These are phyloP conservation scores for Dioctria rufipes DNA, from an alignment of 2,888 invertebrate genomes.

Conservation along the genomic window DNA sequence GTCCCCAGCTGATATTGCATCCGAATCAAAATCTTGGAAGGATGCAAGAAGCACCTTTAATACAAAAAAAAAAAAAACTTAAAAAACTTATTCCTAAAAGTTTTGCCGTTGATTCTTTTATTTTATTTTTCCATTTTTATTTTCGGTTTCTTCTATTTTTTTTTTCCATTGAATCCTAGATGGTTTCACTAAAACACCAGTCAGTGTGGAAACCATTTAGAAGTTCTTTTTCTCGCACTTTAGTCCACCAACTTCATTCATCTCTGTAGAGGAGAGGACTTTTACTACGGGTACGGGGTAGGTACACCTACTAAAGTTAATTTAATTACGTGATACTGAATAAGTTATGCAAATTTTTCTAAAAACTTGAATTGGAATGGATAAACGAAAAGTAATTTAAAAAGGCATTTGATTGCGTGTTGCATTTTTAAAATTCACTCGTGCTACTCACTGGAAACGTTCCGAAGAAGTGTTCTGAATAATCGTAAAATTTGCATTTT, in stretches of 20 bases:
- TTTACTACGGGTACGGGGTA: neutral
- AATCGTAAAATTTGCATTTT: slow-evolving; percentile 25
- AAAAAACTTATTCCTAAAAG: slow-evolving; percentile 19
- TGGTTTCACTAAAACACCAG: neutral
- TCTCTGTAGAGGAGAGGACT: neutral
- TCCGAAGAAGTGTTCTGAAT: neutral
- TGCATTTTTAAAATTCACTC: slow-evolving; percentile 25
- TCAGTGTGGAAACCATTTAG: neutral
- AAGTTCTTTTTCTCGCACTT: neutral
- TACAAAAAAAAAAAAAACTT: slow-evolving; percentile 17
- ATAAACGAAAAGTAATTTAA: slow-evolving; percentile 8
- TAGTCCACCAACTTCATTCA: slow-evolving; percentile 3
- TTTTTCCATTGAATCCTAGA: neutral
- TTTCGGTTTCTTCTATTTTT: neutral
- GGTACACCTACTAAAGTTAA: slow-evolving; percentile 8
- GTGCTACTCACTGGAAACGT: neutral
- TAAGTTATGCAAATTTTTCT: slow-evolving; percentile 39
- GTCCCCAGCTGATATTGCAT: slow-evolving; percentile 30
- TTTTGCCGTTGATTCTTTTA: neutral
- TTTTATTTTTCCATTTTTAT: neutral
- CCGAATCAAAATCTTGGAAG: slow-evolving; percentile 27
- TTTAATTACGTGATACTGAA: slow-evolving; percentile 30
- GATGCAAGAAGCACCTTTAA: slow-evolving; percentile 9
- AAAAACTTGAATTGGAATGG: slow-evolving; percentile 11
- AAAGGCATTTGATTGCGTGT: slow-evolving; percentile 33